Evolutionary conservation across 2,797 vertebrate species (phyloP).

Genomic region (Bradypodion pumilum): DNA sequence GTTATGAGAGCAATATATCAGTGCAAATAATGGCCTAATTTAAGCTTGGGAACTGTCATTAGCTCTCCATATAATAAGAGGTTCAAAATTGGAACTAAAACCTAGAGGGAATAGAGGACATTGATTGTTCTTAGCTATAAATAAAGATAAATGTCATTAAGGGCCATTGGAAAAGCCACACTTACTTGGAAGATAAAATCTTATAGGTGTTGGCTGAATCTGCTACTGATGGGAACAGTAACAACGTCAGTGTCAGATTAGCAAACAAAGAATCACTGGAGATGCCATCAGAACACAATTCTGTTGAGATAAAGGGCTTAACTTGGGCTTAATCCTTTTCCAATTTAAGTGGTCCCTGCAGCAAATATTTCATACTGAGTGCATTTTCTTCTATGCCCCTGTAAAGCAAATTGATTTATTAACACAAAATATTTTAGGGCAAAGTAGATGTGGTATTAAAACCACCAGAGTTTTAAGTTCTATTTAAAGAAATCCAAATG

Average conservation of each 20-base stretch:
- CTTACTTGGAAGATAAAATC: background rate
- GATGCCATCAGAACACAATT: slow-evolving; percentile 35
- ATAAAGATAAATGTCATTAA: background rate
- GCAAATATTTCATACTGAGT: slow-evolving; percentile 35
- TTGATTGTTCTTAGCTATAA: background rate
- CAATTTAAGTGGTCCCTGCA: background rate
- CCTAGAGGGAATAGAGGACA: background rate
- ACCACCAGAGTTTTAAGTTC: background rate
- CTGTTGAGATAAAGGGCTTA: slow-evolving; percentile 19
- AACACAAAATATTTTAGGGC: background rate
- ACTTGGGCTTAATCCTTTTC: slow-evolving; percentile 16
- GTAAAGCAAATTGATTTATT: slow-evolving; percentile 30
- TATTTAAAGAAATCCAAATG: background rate
- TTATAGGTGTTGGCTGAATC: background rate
- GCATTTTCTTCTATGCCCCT: slow-evolving; percentile 8
- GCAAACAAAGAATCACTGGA: background rate
- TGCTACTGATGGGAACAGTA: background rate
- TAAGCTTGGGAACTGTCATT: background rate
- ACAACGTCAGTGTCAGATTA: slow-evolving; percentile 25
- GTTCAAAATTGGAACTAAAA: background rate
- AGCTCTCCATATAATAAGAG: background rate
- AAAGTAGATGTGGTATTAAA: background rate
- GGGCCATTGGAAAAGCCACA: slow-evolving; percentile 1
- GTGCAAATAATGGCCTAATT: background rate
- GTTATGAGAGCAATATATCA: background rate